phyloP scores from a whole-genome alignment of 2,113 vertebrate species.

The Xenopus laevis region DNA sequence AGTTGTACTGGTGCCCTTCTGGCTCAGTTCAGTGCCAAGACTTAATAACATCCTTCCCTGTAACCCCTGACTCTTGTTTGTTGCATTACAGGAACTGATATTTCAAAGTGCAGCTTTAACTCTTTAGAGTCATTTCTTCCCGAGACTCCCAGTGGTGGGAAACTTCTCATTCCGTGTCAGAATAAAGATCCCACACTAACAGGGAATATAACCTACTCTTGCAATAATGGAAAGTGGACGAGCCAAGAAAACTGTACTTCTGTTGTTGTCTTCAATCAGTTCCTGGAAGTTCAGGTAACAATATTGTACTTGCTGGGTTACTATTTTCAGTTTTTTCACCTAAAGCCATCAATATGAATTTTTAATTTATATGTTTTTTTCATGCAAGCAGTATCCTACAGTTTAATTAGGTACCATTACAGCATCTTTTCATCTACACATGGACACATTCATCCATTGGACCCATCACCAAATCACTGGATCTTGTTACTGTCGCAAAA shows the following conservation, averaged over 20 bases:
- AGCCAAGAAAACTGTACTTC: not conserved
- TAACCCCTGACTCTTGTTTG: too few relatives aligned
- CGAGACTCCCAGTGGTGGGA: not conserved
- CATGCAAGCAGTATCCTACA: too few relatives aligned
- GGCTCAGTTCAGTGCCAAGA: too few relatives aligned
- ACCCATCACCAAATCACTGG: too few relatives aligned
- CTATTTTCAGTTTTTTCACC: not conserved
- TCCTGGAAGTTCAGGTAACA: not conserved
- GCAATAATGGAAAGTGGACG: not conserved
- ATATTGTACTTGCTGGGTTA: not conserved
- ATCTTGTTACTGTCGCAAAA: too few relatives aligned
- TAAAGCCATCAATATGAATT: not conserved
- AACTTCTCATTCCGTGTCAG: not conserved
- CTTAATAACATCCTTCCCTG: too few relatives aligned
- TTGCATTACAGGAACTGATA: too few relatives aligned
- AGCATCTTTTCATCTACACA: too few relatives aligned
- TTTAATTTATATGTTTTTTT: conserved; percentile 39
- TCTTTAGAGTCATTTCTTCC: not conserved
- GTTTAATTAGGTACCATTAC: too few relatives aligned
- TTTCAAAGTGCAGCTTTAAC: too few relatives aligned
- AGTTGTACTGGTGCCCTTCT: too few relatives aligned
- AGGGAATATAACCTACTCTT: conserved; percentile 3
- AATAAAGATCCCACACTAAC: not conserved
- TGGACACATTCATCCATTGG: too few relatives aligned
- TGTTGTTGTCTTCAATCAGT: not conserved